Conservation (phyloP, 2,797 vertebrate genomes). For the Choloepus didactylus region DNA sequence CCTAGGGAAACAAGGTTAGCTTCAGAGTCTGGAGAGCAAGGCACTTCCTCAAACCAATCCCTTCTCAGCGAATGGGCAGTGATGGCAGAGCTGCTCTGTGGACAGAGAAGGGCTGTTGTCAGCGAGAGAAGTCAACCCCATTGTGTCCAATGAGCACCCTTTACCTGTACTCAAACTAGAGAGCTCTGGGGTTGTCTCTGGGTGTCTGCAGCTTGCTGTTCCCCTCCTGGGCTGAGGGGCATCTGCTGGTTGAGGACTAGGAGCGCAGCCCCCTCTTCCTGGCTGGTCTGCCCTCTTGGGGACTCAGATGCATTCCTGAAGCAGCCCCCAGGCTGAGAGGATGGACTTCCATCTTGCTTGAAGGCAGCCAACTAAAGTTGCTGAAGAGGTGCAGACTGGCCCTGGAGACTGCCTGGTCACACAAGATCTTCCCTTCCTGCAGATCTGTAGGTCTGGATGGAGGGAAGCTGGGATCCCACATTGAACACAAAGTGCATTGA, state of each 20-base stretch:
- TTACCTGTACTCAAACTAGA: background rate
- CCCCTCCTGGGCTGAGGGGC: background rate
- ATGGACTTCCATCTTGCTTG: background rate
- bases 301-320: background rate
- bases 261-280: background rate
- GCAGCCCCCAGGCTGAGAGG: background rate
- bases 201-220: background rate
- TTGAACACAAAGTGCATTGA: background rate
- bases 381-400: background rate
- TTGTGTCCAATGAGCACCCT: background rate
- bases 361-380: background rate
- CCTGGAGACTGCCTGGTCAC: background rate
- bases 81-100: background rate
- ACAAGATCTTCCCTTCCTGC: background rate
- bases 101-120: background rate
- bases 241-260: background rate
- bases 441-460: too few species aligned
- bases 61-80: background rate
- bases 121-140: background rate
- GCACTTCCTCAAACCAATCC: background rate
- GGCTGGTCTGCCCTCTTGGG: background rate
- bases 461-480: background rate
- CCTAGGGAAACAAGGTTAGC: background rate
- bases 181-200: background rate
- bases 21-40: constrained; percentile 4